Percentiles rank a stretch among this genome's conserved stretches.
These are phyloP conservation scores for Procambarus clarkii DNA, from an alignment of 1,140 invertebrate species.

Conservation along the genomic window DNA sequence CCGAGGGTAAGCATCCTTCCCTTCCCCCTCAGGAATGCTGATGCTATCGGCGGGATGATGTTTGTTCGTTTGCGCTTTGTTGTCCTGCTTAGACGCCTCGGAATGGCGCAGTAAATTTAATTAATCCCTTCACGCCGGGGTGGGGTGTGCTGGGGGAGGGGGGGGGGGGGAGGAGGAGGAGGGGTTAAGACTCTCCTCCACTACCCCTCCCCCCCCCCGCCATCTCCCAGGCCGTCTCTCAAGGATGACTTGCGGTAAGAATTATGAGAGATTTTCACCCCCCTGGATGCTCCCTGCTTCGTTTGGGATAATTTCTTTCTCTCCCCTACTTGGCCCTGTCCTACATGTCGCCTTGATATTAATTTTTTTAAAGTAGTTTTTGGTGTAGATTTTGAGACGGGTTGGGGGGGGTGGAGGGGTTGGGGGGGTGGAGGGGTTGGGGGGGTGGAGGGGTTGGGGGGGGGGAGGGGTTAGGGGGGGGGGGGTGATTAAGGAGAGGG, in stretches of 20 bases:
- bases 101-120: conserved; percentile 65
- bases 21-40: conserved; percentile 30
- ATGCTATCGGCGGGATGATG: conserved; percentile 17
- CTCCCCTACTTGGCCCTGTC: neutral
- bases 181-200: too few species aligned
- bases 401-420: neutral
- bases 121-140: conserved; percentile 64
- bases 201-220: neutral
- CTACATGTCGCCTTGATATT: neutral
- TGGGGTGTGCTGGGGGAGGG: neutral
- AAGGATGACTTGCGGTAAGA: conserved; percentile 25
- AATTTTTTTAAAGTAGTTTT: conserved; percentile 14
- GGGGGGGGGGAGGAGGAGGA: too few species aligned
- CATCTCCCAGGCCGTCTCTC: neutral
- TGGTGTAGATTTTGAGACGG: neutral
- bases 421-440: too few species aligned
- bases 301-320: neutral
- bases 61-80: conserved; percentile 44
- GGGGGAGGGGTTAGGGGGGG: neutral
- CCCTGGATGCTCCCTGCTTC: neutral
- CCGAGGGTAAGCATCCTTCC: neutral
- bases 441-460: neutral
- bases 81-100: conserved; percentile 46
- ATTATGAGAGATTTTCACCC: conserved; percentile 20
- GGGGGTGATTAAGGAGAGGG: neutral